Conservation (phyloP, 2,797 vertebrate genomes). For the Chaunax sp. region DNA sequence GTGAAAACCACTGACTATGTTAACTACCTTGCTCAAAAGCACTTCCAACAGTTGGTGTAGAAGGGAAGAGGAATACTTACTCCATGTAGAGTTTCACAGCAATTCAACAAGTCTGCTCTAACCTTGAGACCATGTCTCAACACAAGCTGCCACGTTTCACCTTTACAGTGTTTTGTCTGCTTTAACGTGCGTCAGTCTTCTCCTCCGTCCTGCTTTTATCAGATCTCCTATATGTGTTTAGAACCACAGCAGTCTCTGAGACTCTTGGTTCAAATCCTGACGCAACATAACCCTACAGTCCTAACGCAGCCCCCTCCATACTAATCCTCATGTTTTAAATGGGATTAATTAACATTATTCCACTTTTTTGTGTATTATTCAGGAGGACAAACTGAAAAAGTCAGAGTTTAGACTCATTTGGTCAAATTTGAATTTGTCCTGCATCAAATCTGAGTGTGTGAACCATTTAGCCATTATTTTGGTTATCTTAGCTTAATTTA, state of each 20-base stretch:
- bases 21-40: no score
- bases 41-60: no score
- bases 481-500: no score
- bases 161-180: constrained; percentile 24
- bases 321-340: neutral
- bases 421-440: neutral
- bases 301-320: neutral
- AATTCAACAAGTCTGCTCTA: constrained; percentile 7
- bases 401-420: neutral
- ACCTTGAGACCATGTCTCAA: constrained; percentile 13
- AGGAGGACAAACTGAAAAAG: no score
- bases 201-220: constrained; percentile 25
- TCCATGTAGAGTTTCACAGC: neutral
- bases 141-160: neutral
- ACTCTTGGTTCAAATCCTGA: neutral
- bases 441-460: no score
- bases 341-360: no score
- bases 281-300: no score
- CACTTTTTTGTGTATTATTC: no score
- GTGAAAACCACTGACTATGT: no score
- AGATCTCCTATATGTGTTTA: constrained; percentile 3
- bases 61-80: neutral
- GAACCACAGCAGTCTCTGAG: neutral
- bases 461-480: neutral
- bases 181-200: constrained; percentile 19